phyloP scores from a whole-genome alignment of 2,797 vertebrate genomes.

The Xiphorhynchus erythropygius region DNA sequence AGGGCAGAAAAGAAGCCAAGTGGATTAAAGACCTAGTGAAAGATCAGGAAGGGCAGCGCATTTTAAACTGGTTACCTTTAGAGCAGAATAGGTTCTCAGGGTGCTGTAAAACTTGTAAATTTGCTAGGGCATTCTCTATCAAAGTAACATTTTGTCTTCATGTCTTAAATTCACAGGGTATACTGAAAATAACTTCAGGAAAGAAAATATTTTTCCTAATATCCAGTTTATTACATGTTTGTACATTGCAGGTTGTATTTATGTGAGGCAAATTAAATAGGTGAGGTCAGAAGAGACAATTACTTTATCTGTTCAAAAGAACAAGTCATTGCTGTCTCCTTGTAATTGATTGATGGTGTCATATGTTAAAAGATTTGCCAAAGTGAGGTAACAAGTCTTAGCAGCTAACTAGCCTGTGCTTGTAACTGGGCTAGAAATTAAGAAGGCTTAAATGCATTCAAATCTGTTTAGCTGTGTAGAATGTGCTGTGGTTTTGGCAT shows the following conservation, averaged over 20 bases:
- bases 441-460: neutral
- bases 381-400: neutral
- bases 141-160: neutral
- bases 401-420: neutral
- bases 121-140: neutral
- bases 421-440: slow-evolving; percentile 1
- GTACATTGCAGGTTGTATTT: neutral
- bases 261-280: neutral
- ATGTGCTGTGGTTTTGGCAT: neutral
- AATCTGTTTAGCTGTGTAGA: neutral
- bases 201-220: neutral
- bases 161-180: neutral
- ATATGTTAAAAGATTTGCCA: neutral
- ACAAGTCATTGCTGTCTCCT: neutral
- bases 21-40: neutral
- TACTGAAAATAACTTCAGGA: neutral
- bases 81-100: neutral
- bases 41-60: neutral
- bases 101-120: neutral
- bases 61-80: neutral
- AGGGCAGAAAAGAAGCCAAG: neutral
- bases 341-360: neutral
- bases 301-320: neutral
- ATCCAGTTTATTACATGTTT: neutral
- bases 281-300: neutral